phyloP scores from a whole-genome alignment of 1,140 invertebrate genomes.

The Drosophila chauvacae region DNA sequence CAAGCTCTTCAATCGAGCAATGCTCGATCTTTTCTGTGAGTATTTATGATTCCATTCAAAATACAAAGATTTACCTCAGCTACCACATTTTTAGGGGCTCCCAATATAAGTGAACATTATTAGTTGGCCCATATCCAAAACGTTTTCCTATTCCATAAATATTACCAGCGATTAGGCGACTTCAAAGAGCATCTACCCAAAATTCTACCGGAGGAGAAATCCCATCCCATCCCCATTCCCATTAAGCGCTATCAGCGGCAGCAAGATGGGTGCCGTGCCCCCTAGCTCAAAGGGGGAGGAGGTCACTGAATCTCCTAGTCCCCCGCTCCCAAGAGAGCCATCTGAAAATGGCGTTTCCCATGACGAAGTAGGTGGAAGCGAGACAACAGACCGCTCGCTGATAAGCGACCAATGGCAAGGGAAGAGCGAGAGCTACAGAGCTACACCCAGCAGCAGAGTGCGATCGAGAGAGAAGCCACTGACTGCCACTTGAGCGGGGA shows the following conservation, averaged over 20 bases:
- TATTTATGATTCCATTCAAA: constrained; percentile 3
- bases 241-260: constrained; percentile 56
- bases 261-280: constrained; percentile 62
- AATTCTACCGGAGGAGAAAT: constrained; percentile 2
- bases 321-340: constrained; percentile 7
- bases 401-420: constrained; percentile 56
- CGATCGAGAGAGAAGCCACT: constrained; percentile 8
- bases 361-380: constrained; percentile 32
- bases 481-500: constrained; percentile 40
- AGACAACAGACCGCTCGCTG: constrained; percentile 35
- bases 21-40: too few relatives aligned
- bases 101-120: constrained; percentile 38
- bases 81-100: constrained; percentile 12
- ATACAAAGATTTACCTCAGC: not conserved
- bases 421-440: constrained; percentile 19
- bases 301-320: constrained; percentile 11
- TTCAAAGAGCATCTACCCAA: constrained; percentile 51
- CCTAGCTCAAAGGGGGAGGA: constrained; percentile 22
- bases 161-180: constrained; percentile 46
- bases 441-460: constrained; percentile 3
- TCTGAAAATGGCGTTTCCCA: constrained; percentile 63
- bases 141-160: constrained; percentile 51
- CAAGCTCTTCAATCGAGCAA: not conserved
- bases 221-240: constrained; percentile 27
- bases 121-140: constrained; percentile 56